Conservation (phyloP, 2,888 invertebrate species). For the Xestoiulus laeticollis region DNA sequence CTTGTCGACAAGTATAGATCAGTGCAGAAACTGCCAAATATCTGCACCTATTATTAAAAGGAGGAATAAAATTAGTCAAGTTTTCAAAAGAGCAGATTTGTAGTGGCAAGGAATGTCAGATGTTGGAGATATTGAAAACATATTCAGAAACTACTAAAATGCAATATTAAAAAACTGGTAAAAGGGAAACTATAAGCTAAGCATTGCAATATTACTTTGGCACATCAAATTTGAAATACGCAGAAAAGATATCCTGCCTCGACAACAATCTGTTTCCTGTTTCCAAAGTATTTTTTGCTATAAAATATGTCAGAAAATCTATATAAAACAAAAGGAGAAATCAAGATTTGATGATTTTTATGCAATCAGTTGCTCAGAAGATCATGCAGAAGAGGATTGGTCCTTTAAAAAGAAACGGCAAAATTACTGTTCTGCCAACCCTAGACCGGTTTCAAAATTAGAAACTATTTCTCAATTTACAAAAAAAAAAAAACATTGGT, state of each 20-base stretch:
- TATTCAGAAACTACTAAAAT: no score
- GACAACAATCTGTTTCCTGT: constrained; percentile 21
- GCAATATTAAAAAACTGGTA: neutral
- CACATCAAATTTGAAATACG: neutral
- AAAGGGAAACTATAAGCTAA: neutral
- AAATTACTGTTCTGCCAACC: neutral
- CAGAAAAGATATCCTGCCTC: constrained; percentile 7
- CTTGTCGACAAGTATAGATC: constrained; percentile 98
- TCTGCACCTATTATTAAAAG: constrained; percentile 75
- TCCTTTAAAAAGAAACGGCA: neutral
- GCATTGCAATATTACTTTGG: neutral
- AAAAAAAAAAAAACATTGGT: neutral
- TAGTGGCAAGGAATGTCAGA: no score
- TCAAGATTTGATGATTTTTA: neutral
- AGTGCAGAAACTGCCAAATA: constrained; percentile 97
- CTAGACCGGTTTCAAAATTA: neutral
- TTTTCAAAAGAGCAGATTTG: no score
- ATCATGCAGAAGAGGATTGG: neutral
- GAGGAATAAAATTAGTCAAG: neutral
- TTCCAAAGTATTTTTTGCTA: neutral
- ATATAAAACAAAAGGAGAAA: neutral
- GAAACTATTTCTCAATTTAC: neutral
- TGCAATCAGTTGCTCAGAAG: neutral
- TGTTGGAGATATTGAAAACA: no score
- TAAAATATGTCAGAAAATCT: neutral